A percentile compares a stretch with the other conserved stretches of the same genome.
Evolutionary conservation across 2,797 vertebrate genomes (phyloP).

Genomic region (Taenioides sp.): DNA sequence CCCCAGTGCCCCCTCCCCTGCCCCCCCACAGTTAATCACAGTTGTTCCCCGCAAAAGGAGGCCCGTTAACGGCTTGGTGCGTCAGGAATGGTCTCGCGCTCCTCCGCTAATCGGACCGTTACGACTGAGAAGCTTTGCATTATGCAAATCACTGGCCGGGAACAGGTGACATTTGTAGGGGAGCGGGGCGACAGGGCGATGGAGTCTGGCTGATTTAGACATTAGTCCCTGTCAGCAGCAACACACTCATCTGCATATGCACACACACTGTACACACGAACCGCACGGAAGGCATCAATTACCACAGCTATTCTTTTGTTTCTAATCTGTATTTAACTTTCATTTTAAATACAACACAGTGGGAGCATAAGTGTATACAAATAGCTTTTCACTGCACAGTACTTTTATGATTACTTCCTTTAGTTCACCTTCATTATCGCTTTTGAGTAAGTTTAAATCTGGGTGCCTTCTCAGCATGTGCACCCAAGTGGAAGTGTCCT

Average conservation of each 20-base stretch:
- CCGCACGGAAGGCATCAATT: constrained; percentile 29
- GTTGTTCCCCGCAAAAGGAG: constrained; percentile 69
- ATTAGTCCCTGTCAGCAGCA: constrained; percentile 98
- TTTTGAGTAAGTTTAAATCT: neutral
- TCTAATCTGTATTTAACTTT: constrained; percentile 25
- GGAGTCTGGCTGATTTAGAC: constrained; percentile 97
- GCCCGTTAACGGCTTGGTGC: constrained; percentile 91
- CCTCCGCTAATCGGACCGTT: constrained; percentile 98
- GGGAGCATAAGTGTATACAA: neutral
- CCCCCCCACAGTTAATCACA: constrained; percentile 85
- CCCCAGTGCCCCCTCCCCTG: neutral
- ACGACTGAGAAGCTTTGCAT: constrained; percentile 99
- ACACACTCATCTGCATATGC: constrained; percentile 81
- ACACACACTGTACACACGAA: constrained; percentile 40
- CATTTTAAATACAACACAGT: neutral
- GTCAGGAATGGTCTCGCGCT: constrained; percentile 90
- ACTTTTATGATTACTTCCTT: neutral
- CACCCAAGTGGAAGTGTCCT: constrained; percentile 1
- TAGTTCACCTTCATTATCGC: neutral
- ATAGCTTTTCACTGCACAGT: neutral
- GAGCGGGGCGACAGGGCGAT: constrained; percentile 89
- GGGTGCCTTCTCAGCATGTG: neutral
- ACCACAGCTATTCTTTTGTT: constrained; percentile 21
- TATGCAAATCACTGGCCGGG: constrained; percentile 99
- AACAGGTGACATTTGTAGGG: constrained; percentile 99